These are phyloP conservation scores for Thinocorus orbignyianus DNA, from an alignment of 2,113 vertebrate genomes.

Conservation along the genomic window DNA sequence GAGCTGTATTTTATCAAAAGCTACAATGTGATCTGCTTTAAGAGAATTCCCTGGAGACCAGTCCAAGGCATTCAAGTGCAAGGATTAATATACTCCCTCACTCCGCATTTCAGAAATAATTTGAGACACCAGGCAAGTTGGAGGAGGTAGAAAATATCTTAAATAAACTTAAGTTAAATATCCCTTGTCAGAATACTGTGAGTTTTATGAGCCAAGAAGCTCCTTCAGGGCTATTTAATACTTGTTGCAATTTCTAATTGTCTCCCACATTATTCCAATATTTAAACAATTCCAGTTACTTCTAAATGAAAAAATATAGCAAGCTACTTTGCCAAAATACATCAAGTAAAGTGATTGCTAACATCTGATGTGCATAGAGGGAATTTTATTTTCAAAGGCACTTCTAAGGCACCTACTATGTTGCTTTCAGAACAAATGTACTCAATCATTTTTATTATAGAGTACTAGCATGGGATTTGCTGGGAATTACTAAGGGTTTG, in stretches of 20 bases:
- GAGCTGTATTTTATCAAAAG: not conserved
- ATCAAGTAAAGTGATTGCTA: not conserved
- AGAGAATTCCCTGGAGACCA: not conserved
- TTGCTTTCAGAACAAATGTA: not conserved
- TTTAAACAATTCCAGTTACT: not conserved
- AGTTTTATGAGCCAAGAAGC: not conserved
- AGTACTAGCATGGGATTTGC: not conserved
- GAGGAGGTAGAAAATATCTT: not conserved
- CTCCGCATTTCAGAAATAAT: not conserved
- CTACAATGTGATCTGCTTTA: not conserved
- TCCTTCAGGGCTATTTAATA: not conserved
- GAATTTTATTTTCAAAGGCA: not conserved
- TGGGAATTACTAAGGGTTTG: not conserved
- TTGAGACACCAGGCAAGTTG: not conserved
- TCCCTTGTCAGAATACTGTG: not conserved
- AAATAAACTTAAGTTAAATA: slow-evolving; percentile 2
- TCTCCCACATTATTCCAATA: not conserved
- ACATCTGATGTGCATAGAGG: not conserved
- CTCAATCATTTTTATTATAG: not conserved
- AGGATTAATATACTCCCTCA: not conserved
- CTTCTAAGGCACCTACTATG: not conserved
- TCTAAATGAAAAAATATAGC: not conserved
- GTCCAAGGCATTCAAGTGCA: not conserved
- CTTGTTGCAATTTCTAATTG: not conserved
- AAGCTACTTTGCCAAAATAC: not conserved